Conservation (phyloP, 2,797 vertebrate species). For the Anguilla pacifica region DNA sequence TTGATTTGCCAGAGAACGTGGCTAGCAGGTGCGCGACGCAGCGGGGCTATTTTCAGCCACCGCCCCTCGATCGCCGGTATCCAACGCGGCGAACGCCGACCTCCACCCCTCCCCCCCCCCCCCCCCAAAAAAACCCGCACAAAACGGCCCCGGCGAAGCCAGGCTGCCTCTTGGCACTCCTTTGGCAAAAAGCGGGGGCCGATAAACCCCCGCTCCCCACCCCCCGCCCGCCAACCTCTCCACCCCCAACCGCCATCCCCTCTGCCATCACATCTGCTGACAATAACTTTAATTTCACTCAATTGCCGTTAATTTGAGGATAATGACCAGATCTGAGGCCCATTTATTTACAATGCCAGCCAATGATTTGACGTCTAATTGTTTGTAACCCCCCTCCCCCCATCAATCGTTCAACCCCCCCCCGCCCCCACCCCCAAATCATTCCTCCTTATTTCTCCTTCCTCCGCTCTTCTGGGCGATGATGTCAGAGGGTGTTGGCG, state of each 20-base stretch:
- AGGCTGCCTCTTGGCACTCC: not conserved
- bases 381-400: conserved; percentile 40
- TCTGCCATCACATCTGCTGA: conserved; percentile 59
- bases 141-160: not conserved
- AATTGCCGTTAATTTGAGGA: conserved; percentile 57
- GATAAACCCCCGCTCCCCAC: no score
- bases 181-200: not conserved
- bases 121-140: not conserved
- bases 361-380: conserved; percentile 59
- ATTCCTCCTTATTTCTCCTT: conserved; percentile 52
- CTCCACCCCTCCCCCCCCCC: not conserved
- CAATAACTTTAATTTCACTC: conserved; percentile 61
- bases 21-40: conserved; percentile 69
- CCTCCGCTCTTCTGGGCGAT: conserved; percentile 54
- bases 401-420: not conserved
- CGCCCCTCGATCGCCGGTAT: conserved; percentile 23
- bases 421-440: not conserved
- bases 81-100: not conserved
- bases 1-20: conserved; percentile 42
- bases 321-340: conserved; percentile 48
- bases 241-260: conserved; percentile 6
- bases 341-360: conserved; percentile 48
- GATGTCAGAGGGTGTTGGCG: conserved; percentile 75
- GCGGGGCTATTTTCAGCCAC: conserved; percentile 40
- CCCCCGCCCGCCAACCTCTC: not conserved